These are phyloP conservation scores for Gallinago paraguaiae DNA, from an alignment of 2,113 vertebrate species.

Conservation along the genomic window DNA sequence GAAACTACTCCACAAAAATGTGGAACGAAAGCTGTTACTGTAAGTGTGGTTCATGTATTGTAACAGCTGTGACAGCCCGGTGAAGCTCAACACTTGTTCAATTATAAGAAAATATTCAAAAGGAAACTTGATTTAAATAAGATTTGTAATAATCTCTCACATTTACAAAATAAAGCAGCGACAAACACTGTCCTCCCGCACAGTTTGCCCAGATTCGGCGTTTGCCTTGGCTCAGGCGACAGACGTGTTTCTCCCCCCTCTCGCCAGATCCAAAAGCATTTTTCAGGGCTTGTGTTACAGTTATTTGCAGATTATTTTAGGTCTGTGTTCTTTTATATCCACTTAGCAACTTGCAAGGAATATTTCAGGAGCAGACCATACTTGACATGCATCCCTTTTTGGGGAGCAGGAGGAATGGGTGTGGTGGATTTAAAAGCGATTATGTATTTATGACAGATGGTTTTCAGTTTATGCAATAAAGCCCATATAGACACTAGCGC, in stretches of 20 bases:
- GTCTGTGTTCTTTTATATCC: slow-evolving; percentile 58
- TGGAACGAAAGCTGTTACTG: slow-evolving; percentile 82
- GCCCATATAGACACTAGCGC: background rate
- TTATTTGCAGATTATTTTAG: slow-evolving; percentile 66
- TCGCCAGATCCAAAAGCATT: background rate
- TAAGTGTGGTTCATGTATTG: slow-evolving; percentile 68
- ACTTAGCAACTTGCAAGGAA: slow-evolving; percentile 46
- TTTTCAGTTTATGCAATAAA: slow-evolving; percentile 24
- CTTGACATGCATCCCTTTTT: background rate
- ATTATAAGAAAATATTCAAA: slow-evolving; percentile 69
- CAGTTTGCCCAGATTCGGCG: fast-evolving
- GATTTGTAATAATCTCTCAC: slow-evolving; percentile 60
- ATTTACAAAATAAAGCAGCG: slow-evolving; percentile 8
- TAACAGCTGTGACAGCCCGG: slow-evolving; percentile 78
- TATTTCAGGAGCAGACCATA: slow-evolving; percentile 1
- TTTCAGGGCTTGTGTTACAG: slow-evolving; percentile 43
- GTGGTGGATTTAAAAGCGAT: slow-evolving; percentile 7
- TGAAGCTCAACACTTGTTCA: slow-evolving; percentile 77
- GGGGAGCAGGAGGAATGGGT: background rate
- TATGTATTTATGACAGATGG: slow-evolving; percentile 5
- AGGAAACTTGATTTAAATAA: slow-evolving; percentile 70
- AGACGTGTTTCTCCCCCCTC: background rate
- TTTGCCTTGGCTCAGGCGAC: background rate
- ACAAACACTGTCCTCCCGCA: background rate
- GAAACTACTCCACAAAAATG: slow-evolving; percentile 80